Base-by-base conservation (phyloP, 1,140 invertebrate genomes). In the Drosophila serrata region DNA sequence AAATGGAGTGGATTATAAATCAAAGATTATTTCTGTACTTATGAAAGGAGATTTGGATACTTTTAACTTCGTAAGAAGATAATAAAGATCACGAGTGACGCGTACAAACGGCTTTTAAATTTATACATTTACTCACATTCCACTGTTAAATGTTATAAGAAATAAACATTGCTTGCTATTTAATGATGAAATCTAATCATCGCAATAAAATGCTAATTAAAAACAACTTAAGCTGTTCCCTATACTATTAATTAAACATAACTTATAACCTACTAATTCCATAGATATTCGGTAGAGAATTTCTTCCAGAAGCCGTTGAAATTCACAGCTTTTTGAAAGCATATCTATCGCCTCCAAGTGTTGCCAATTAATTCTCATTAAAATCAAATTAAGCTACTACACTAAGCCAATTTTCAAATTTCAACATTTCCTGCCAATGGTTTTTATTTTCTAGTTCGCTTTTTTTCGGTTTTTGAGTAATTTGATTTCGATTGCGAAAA, bases 331-430 rank as follows among this genome's bases (percentile, higher is more conserved):
- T 29, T 29, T 39, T 33, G 5, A 31, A 40, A 39, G 19, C 40
- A 12, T 9, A 27, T 57, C 48, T 58, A 46, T 40, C 4, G 49
- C 39, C 29, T 48, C 8, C 64, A 81, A 65, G 49, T 57, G 58
- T 33, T 51, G 46, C 70, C 56, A 72, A 87, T 86, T 79, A 72
- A 58, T 82, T 76, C 63, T 77, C 79, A 87, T 87, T 88, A 74
- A 88, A 88, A 78, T 68, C 68, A 60, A 53, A 80, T 88, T 87
- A 79, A 82, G 46, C 49, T n/a, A 45, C 7, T 19, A 42, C 29
- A 64, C 62, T 59, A 76, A 60, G 45, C 49, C 60, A 76, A 77
- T 73, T 82, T 75, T 49, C 39, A 69, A 68, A 81, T 64, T 80
- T 77, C 62, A 68, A 48, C 78, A 79, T 75, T 78, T 81, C 73